Percentiles rank a stretch among this genome's conserved stretches.
Evolutionary conservation across 2,113 vertebrate species (phyloP).

Genomic region (Paraplagusia blochii): DNA sequence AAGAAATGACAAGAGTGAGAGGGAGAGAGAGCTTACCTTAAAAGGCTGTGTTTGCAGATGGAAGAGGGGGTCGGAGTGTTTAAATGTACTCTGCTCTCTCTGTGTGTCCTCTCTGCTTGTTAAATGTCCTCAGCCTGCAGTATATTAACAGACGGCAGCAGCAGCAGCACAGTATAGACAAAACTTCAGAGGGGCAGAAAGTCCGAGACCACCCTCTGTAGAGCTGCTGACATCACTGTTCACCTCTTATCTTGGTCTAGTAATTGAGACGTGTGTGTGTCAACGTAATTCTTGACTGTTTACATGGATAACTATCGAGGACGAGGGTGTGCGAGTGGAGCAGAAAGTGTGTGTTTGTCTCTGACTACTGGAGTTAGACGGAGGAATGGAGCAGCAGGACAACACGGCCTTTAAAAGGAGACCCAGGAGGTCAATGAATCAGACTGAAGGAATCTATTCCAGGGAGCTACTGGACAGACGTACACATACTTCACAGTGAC

Average conservation of each 20-base stretch:
- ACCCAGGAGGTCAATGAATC: too few species aligned
- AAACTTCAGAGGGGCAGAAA: not conserved
- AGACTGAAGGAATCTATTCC: too few species aligned
- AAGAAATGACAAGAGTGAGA: slow-evolving; percentile 22
- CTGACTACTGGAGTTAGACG: too few species aligned
- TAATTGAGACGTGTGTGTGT: not conserved
- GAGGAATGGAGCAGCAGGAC: too few species aligned
- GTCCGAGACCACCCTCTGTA: slow-evolving; percentile 21
- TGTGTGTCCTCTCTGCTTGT: slow-evolving; percentile 31
- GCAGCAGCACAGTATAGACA: slow-evolving; percentile 10
- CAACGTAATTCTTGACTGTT: too few species aligned
- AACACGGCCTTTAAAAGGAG: too few species aligned
- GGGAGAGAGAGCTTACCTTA: slow-evolving; percentile 69
- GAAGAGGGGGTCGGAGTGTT: slow-evolving; percentile 53
- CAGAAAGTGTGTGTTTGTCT: too few species aligned
- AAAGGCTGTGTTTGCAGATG: slow-evolving; percentile 75
- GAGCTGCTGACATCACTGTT: slow-evolving; percentile 6
- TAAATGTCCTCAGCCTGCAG: slow-evolving; percentile 33
- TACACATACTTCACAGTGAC: too few species aligned
- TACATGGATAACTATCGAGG: slow-evolving; percentile 2
- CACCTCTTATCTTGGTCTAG: not conserved
- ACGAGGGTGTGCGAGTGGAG: too few species aligned
- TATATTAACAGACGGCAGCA: slow-evolving; percentile 24
- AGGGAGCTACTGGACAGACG: too few species aligned
- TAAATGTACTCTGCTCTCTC: slow-evolving; percentile 36